Conservation (phyloP, 2,797 vertebrate genomes). For the Enteromius fasciolatus region DNA sequence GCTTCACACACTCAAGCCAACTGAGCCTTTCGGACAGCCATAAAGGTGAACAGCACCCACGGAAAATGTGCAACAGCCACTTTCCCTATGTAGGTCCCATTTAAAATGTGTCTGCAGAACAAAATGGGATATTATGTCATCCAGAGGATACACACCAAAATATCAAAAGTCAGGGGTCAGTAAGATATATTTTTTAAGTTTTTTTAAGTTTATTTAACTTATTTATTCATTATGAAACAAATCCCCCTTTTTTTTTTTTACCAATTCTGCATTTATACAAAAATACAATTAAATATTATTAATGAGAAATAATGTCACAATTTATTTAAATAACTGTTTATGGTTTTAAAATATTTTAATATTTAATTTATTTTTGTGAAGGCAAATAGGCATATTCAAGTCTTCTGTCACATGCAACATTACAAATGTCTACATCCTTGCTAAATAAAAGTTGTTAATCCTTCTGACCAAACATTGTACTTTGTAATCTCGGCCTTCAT, state of each 20-base stretch:
- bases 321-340: background rate
- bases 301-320: background rate
- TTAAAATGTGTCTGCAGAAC: background rate
- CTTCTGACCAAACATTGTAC: background rate
- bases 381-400: background rate
- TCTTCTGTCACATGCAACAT: background rate
- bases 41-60: slow-evolving; percentile 40
- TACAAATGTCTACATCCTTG: background rate
- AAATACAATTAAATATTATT: background rate
- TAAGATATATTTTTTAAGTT: no score
- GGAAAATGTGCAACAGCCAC: slow-evolving; percentile 29
- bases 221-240: background rate
- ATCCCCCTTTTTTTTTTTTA: background rate
- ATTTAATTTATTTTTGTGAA: background rate
- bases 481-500: background rate
- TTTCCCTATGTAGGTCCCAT: background rate
- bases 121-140: background rate
- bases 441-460: background rate
- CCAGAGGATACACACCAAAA: background rate
- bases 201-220: background rate
- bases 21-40: slow-evolving; percentile 41
- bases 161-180: background rate
- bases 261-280: background rate
- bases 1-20: slow-evolving; percentile 55
- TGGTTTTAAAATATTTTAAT: background rate